Evolutionary conservation across 1,140 invertebrate genomes (phyloP).

Genomic region (Anagrus nilaparvatae): DNA sequence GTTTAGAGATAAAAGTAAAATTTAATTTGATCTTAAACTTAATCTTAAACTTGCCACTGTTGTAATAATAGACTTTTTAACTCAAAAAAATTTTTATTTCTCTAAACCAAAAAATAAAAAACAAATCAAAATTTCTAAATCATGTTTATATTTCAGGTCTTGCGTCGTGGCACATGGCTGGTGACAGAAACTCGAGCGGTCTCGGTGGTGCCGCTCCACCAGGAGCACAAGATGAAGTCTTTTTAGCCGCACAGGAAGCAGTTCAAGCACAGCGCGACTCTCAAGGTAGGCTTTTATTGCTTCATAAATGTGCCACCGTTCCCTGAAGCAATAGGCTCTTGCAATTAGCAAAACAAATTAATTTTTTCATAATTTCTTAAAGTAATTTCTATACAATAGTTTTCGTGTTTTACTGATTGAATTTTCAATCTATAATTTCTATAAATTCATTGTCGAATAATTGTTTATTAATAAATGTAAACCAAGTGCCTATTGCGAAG

Average conservation of each 20-base stretch:
- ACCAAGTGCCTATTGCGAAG: conserved; percentile 37
- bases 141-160: conserved; percentile 23
- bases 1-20: no score
- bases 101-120: background rate
- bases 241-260: conserved; percentile 60
- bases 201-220: conserved; percentile 34
- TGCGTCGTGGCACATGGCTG: conserved; percentile 51
- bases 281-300: conserved; percentile 56
- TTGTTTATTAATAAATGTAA: no score
- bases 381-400: background rate
- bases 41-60: no score
- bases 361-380: no score
- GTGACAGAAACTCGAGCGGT: conserved; percentile 50
- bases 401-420: background rate
- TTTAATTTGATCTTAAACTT: no score
- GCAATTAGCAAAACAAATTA: no score
- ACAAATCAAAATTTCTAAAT: background rate
- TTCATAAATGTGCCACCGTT: conserved; percentile 32
- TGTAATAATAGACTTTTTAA: no score
- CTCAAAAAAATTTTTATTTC: conserved; percentile 1
- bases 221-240: conserved; percentile 51
- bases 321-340: conserved; percentile 18
- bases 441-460: background rate
- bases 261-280: conserved; percentile 61
- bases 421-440: background rate